Evolutionary conservation across 2,797 vertebrate species (phyloP).

Genomic region (Falco columbarius): DNA sequence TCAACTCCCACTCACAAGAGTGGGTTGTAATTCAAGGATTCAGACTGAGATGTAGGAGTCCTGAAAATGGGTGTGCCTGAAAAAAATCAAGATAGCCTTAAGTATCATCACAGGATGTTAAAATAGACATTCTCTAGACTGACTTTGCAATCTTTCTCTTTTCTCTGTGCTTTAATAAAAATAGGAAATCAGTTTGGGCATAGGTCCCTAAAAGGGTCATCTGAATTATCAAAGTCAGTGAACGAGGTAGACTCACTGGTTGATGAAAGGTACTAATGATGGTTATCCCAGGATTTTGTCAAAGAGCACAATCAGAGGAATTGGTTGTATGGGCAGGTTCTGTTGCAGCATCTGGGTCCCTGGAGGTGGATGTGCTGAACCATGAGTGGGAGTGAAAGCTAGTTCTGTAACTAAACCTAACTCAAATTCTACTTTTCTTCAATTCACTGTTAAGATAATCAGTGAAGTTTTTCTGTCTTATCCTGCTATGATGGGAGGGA

Average conservation of each 20-base stretch:
- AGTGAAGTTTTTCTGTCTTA: not conserved
- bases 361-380: not conserved
- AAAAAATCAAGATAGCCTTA: constrained; percentile 5
- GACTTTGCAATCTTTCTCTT: not conserved
- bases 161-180: not conserved
- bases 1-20: constrained; percentile 13
- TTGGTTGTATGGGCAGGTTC: not conserved
- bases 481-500: not conserved
- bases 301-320: not conserved
- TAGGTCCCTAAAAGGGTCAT: not conserved
- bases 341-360: not conserved
- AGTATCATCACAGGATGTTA: not conserved
- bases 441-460: not conserved
- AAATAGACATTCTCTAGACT: not conserved
- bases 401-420: not conserved
- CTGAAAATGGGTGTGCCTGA: constrained; percentile 15
- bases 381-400: not conserved
- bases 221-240: not conserved
- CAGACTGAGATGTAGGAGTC: not conserved
- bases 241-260: not conserved
- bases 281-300: not conserved
- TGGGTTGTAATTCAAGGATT: constrained; percentile 23
- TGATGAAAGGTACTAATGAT: not conserved
- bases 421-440: not conserved
- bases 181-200: not conserved